These are phyloP conservation scores for Eupelmus urozonus DNA, from an alignment of 2,888 invertebrate species.

Conservation along the genomic window DNA sequence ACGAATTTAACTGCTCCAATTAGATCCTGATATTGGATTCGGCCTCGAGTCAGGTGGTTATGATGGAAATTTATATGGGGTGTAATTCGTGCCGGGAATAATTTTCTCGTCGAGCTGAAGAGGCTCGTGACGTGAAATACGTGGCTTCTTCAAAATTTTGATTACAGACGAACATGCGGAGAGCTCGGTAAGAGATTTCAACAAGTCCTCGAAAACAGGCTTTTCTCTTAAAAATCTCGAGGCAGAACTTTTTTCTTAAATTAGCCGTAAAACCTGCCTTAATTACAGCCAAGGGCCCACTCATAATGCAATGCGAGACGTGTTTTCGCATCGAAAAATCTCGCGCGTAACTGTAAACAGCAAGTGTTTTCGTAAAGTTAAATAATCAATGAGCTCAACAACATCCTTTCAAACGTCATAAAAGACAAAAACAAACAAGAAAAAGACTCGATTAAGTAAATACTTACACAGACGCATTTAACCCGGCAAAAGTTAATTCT, in stretches of 20 bases:
- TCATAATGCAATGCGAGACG: background rate
- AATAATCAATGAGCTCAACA: constrained; percentile 20
- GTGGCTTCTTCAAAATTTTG: too few species aligned
- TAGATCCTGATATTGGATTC: too few species aligned
- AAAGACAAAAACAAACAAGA: background rate
- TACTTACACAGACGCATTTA: too few species aligned
- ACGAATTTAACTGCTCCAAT: background rate
- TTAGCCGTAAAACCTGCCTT: constrained; percentile 18
- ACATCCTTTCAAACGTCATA: background rate
- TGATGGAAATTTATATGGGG: too few species aligned
- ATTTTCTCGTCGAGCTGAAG: too few species aligned
- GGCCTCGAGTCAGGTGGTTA: too few species aligned
- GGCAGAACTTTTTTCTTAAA: constrained; percentile 1
- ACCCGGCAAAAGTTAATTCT: too few species aligned
- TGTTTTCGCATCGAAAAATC: background rate
- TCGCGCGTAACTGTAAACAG: background rate
- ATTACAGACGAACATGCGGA: too few species aligned
- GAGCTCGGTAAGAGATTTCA: constrained; percentile 9
- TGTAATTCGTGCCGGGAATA: too few species aligned
- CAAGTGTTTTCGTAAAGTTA: background rate
- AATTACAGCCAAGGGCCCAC: constrained; percentile 18
- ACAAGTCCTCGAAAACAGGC: background rate
- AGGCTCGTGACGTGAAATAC: too few species aligned
- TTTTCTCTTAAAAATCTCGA: constrained; percentile 6
- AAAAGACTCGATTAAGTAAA: background rate